Base-by-base conservation (phyloP, 2,888 invertebrate genomes). In the Xanthorhoe designata region DNA sequence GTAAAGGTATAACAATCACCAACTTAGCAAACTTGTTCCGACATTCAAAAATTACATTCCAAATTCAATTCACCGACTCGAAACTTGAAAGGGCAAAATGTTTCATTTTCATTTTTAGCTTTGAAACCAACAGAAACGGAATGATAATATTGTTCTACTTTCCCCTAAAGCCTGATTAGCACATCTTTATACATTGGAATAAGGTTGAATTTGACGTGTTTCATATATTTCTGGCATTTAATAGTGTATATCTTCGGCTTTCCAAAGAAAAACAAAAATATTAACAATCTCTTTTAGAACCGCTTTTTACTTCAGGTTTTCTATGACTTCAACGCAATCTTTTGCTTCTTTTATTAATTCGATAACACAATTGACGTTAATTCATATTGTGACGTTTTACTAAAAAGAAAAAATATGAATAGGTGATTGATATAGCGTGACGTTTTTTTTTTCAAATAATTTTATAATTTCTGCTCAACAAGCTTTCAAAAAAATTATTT, bases 41-140 rank as follows among this genome's bases (percentile, higher is more conserved):
- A 35, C 35, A 35, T 35, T 42, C 38, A 42, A 42, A 42, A 42
- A 42, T 42, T 42, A 42, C 38, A 42, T 42, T 42, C 10, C 13
- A 42, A 42, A 42, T 42, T 42, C 38, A 42, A 42, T 42, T 42
- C 38, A 42, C 38, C 38, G 38, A 38, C 38, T 32, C 32, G 32
- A 38, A 38, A 38, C 32, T 32, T 32, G 38, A 13, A 42, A 42
- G 38, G 38, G 38, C 38, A 42, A 42, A 42, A 42, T 42, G 38
- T 13, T 13, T 13, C 10, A 13, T 42, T 42, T 42, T 13, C 38
- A 13, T 42, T 42, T 42, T 42, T 42, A 42, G 38, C 38, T 42
- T 42, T 42, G 38, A 42, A 42, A 42, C 38, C 38, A 42, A 42
- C 38, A 13, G 35, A 35, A 42, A 42, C 38, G 13, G 0, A 13